phyloP scores from a whole-genome alignment of 1,140 invertebrate genomes.

The Berghia stephanieae region DNA sequence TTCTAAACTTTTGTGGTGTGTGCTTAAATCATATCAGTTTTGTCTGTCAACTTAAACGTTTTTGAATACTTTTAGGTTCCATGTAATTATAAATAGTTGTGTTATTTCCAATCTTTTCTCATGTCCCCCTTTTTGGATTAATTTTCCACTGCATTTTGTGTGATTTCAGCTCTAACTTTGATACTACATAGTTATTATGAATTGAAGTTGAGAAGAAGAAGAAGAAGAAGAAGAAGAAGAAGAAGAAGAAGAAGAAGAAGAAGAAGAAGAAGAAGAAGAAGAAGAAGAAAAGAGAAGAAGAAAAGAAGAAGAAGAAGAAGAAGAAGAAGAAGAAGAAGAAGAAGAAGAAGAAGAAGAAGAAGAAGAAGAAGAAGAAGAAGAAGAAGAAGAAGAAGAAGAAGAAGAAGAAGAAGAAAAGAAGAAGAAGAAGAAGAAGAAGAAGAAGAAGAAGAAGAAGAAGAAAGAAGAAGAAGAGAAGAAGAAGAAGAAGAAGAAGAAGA shows the following conservation, averaged over 20 bases:
- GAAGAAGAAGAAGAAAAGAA: background rate
- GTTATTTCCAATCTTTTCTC: background rate
- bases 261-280: background rate
- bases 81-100: background rate
- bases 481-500: background rate
- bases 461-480: background rate
- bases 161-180: background rate
- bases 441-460: background rate
- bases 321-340: background rate
- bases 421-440: background rate
- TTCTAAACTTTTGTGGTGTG: too few relatives aligned
- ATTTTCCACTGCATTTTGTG: too few relatives aligned
- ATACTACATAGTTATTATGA: background rate
- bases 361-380: background rate
- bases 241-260: background rate
- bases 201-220: background rate
- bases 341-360: background rate
- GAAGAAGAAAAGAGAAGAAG: background rate
- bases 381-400: background rate
- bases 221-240: background rate
- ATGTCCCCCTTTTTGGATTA: background rate
- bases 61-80: background rate
- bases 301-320: background rate
- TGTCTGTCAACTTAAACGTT: background rate
- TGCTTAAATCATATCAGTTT: too few relatives aligned